These are phyloP conservation scores for Sebastes diploproa DNA, from an alignment of 2,797 vertebrate species.

Conservation along the genomic window DNA sequence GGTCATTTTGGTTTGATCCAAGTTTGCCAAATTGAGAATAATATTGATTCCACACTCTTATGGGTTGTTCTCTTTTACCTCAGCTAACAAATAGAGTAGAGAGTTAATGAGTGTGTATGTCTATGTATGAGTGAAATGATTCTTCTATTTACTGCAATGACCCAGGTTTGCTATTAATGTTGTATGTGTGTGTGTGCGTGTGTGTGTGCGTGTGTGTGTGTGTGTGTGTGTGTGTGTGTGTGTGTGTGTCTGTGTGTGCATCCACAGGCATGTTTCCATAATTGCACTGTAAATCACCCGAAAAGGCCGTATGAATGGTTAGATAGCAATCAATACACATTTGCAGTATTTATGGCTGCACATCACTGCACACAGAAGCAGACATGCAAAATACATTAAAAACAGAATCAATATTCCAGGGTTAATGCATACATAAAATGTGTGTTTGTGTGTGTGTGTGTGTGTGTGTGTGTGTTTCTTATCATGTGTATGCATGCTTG, in stretches of 20 bases:
- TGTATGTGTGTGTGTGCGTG: too few species aligned
- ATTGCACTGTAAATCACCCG: conserved; percentile 59
- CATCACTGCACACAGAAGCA: conserved; percentile 1
- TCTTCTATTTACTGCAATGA: background rate
- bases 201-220: background rate
- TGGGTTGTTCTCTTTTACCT: background rate
- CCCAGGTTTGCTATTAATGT: background rate
- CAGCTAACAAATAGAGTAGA: background rate
- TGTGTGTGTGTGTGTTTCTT: background rate
- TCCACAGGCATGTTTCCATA: conserved; percentile 31
- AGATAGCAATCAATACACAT: conserved; percentile 36
- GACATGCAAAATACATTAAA: background rate
- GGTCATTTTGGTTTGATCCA: background rate
- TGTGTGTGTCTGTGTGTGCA: background rate
- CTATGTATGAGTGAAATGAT: background rate
- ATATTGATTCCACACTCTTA: background rate
- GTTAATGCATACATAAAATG: background rate
- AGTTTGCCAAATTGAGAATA: conserved; percentile 1
- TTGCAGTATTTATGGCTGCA: conserved; percentile 4
- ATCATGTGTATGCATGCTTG: background rate
- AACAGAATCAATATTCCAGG: background rate
- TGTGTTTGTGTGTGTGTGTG: background rate
- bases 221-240: background rate
- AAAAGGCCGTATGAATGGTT: background rate
- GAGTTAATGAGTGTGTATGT: background rate